Conservation (phyloP, 2,797 vertebrate genomes). For the Spinus pinus region DNA sequence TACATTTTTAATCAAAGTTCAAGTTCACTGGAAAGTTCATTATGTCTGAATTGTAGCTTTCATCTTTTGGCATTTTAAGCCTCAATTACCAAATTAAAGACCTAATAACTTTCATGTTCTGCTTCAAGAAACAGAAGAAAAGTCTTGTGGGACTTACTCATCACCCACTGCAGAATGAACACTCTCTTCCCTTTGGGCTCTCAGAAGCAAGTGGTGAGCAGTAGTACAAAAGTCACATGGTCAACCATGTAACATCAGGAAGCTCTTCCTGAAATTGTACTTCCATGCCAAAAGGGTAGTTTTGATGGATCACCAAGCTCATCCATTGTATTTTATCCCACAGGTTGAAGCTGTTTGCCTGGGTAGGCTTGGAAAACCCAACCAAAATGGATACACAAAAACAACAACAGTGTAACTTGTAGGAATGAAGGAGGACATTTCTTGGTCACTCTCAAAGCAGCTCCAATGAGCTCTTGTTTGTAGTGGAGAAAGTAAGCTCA, state of each 20-base stretch:
- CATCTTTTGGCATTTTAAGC: background rate
- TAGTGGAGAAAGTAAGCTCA: background rate
- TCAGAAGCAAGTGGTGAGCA: background rate
- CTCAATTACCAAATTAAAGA: background rate
- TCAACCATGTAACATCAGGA: background rate
- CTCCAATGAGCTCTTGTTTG: background rate
- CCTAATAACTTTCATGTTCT: background rate
- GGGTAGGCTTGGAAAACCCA: background rate
- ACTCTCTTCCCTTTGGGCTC: background rate
- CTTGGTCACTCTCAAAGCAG: background rate
- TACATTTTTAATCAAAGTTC: background rate
- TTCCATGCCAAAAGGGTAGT: background rate
- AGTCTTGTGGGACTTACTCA: slow-evolving; percentile 22
- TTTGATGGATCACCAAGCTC: background rate
- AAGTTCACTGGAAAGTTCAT: background rate
- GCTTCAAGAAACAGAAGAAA: background rate
- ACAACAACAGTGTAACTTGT: background rate
- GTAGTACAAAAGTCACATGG: background rate
- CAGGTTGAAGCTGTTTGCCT: background rate
- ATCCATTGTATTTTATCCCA: background rate
- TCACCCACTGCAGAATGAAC: background rate
- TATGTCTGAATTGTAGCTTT: background rate
- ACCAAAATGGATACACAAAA: background rate
- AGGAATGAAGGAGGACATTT: background rate
- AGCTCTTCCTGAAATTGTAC: background rate